Evolutionary conservation across 2,797 vertebrate species (phyloP).

Genomic region (Silurus aristotelis): DNA sequence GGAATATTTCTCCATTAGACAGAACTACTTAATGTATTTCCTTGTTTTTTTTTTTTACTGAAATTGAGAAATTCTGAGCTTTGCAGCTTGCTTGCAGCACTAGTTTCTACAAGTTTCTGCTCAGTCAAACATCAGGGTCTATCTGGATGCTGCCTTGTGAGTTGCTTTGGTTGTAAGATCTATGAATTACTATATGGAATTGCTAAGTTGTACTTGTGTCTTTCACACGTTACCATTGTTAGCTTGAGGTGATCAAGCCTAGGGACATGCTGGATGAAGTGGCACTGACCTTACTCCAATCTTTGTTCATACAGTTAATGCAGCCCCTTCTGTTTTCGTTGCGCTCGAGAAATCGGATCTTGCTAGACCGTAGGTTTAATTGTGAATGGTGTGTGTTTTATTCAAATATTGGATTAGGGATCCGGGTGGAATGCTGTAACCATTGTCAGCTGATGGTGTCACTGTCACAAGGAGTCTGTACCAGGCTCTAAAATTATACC

Average conservation of each 20-base stretch:
- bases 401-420: slow-evolving; percentile 65
- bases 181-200: background rate
- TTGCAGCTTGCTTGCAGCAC: background rate
- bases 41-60: background rate
- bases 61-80: background rate
- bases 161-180: background rate
- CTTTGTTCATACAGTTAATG: background rate
- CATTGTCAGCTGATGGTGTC: slow-evolving; percentile 58
- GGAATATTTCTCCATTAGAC: background rate
- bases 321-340: background rate
- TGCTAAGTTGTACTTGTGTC: background rate
- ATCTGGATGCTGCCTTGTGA: background rate
- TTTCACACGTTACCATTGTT: background rate
- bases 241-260: no score
- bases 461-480: slow-evolving; percentile 13
- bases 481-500: background rate
- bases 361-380: slow-evolving; percentile 62
- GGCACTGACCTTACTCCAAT: background rate
- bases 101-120: background rate
- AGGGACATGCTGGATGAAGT: background rate
- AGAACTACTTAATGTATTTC: background rate
- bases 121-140: background rate
- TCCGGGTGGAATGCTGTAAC: slow-evolving; percentile 49
- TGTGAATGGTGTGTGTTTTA: slow-evolving; percentile 64
- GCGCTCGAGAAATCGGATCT: slow-evolving; percentile 52